A percentile compares a stretch with the other conserved stretches of the same genome.
phyloP scores from a whole-genome alignment of 1,140 invertebrate genomes.

The Psix sp. region DNA sequence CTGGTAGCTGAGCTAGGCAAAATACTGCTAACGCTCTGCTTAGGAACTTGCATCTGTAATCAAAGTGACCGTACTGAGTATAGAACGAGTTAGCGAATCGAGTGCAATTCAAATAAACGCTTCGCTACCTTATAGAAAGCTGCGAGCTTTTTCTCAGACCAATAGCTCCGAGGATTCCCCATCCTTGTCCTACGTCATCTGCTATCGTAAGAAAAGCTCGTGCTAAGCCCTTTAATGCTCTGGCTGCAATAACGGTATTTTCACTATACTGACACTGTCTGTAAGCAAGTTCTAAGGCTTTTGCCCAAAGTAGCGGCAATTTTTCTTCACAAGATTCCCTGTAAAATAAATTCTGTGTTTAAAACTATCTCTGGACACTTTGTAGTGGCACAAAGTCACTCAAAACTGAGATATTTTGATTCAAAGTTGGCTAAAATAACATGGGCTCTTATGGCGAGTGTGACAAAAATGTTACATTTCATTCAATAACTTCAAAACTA shows the following conservation, averaged over 20 bases:
- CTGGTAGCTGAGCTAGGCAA: slow-evolving; percentile 76
- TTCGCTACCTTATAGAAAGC: slow-evolving; percentile 79
- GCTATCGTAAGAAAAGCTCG: slow-evolving; percentile 76
- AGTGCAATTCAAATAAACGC: too few species aligned
- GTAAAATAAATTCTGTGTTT: slow-evolving; percentile 12
- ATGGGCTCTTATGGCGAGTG: too few species aligned
- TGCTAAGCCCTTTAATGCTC: slow-evolving; percentile 76
- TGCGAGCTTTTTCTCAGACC: slow-evolving; percentile 80
- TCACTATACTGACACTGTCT: slow-evolving; percentile 76
- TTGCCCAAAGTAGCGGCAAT: slow-evolving; percentile 80
- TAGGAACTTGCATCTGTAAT: slow-evolving; percentile 74
- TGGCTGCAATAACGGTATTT: slow-evolving; percentile 73
- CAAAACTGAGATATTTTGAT: too few species aligned
- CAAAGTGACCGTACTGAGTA: background rate
- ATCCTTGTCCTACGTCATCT: slow-evolving; percentile 79
- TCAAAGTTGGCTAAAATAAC: too few species aligned
- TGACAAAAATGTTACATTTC: too few species aligned
- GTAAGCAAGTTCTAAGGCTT: slow-evolving; percentile 77
- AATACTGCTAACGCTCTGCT: slow-evolving; percentile 72
- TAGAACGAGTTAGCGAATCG: too few species aligned
- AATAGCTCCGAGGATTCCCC: slow-evolving; percentile 81
- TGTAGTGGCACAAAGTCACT: too few species aligned
- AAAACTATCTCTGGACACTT: too few species aligned
- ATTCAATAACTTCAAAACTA: too few species aligned
- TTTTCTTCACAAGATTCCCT: slow-evolving; percentile 80